Base-by-base conservation (phyloP, 2,113 vertebrate genomes). In the Engraulis encrasicolus region DNA sequence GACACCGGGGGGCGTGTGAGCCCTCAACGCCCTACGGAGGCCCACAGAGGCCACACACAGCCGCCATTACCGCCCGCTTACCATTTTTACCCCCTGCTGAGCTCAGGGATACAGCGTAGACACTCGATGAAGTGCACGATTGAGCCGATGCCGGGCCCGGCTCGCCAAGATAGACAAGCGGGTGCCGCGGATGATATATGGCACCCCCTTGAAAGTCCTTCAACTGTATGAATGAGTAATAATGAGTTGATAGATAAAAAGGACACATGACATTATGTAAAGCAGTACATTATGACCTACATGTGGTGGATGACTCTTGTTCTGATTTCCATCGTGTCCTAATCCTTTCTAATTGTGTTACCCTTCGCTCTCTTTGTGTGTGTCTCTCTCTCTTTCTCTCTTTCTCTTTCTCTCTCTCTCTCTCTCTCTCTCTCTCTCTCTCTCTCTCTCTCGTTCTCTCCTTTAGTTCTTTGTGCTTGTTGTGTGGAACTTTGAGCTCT, bases 401-500 rank as follows among this genome's bases (percentile, higher is more conserved):
- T n/a, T n/a, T n/a, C n/a, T n/a, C n/a, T 87, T 31, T 78, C 77
- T 82, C 17, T 83, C 36, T 81, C n/a, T n/a, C n/a, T n/a, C n/a
- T n/a, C n/a, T n/a, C n/a, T n/a, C n/a, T n/a, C n/a, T n/a, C n/a
- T n/a, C n/a, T n/a, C n/a, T n/a, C n/a, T n/a, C n/a, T n/a, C n/a
- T n/a, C n/a, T n/a, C n/a, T n/a, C n/a, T n/a, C n/a, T n/a, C n/a
- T n/a, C n/a, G n/a, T n/a, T n/a, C 74, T 86, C 84, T 80, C 40
- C 49, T 27, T 9, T 74, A 99, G 98, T 92, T 99, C 92, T 99
- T 99, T 89, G 95, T 99, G 85, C 88, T 99, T 84, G 94, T 97
- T 78, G 97, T 99, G 86, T 99, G 98, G 98, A 99, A 99, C 95
- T 99, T 99, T 93, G 98, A 99, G 92, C 95, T 99, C 92, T 99